Conservation (phyloP, 2,888 invertebrate genomes). For the Oligia strigilis region DNA sequence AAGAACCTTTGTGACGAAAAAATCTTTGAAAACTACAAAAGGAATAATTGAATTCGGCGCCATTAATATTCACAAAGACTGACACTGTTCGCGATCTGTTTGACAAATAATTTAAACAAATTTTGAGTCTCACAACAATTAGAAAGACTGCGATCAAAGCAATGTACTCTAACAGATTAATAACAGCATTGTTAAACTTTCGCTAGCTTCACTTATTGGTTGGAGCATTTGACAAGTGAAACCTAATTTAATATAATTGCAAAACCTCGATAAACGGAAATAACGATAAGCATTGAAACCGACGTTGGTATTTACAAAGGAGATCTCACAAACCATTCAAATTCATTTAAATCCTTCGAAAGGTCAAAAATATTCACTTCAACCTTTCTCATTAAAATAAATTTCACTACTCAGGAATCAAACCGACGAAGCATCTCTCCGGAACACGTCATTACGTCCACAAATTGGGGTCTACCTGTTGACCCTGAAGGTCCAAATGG, state of each 20-base stretch:
- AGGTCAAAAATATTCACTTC: conserved; percentile 26
- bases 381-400: conserved; percentile 45
- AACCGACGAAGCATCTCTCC: conserved; percentile 59
- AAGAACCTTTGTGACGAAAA: conserved; percentile 41
- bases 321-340: conserved; percentile 8
- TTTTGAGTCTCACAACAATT: neutral
- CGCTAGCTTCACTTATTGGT: neutral
- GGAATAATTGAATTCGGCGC: conserved; percentile 49
- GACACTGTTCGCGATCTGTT: no score
- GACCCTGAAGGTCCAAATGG: conserved; percentile 60
- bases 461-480: conserved; percentile 69
- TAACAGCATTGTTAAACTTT: neutral
- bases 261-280: conserved; percentile 10
- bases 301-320: neutral
- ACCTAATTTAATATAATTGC: conserved; percentile 26
- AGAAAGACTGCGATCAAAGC: neutral
- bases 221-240: neutral
- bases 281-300: conserved; percentile 9
- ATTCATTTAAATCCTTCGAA: neutral
- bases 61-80: conserved; percentile 40
- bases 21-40: conserved; percentile 39
- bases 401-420: conserved; percentile 54
- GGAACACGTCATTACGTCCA: conserved; percentile 65
- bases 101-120: neutral
- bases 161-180: neutral